A percentile compares a stretch with the other conserved stretches of the same genome.
These are phyloP conservation scores for Hypena proboscidalis DNA, from an alignment of 2,888 invertebrate species.

Conservation along the genomic window DNA sequence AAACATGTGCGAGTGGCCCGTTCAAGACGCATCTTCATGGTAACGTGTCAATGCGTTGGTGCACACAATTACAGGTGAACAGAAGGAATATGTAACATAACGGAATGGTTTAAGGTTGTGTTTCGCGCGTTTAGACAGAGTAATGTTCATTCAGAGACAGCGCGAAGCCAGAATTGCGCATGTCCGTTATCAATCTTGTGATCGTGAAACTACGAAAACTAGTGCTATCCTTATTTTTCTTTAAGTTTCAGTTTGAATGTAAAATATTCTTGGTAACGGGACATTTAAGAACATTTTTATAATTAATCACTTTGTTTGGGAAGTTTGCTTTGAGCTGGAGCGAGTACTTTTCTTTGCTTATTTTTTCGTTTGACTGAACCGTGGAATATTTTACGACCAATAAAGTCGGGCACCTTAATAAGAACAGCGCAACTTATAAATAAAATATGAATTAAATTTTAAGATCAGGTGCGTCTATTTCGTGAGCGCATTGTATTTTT, in stretches of 20 bases:
- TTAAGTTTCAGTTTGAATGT: slow-evolving; percentile 52
- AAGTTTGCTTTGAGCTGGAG: slow-evolving; percentile 28
- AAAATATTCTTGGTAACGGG: slow-evolving; percentile 12
- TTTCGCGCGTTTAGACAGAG: slow-evolving; percentile 46
- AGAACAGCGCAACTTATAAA: slow-evolving; percentile 49
- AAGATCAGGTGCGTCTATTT: slow-evolving; percentile 33
- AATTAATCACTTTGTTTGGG: slow-evolving; percentile 43
- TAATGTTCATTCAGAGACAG: slow-evolving; percentile 61
- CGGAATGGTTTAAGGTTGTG: slow-evolving; percentile 47
- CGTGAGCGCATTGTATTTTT: slow-evolving; percentile 14
- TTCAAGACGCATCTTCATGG: slow-evolving; percentile 66
- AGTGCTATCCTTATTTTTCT: slow-evolving; percentile 76
- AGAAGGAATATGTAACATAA: slow-evolving; percentile 53
- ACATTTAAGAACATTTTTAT: slow-evolving; percentile 21
- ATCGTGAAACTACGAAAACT: slow-evolving; percentile 73
- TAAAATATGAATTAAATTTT: slow-evolving; percentile 50
- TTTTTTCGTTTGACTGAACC: slow-evolving; percentile 36
- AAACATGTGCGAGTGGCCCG: slow-evolving; percentile 52
- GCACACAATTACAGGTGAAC: slow-evolving; percentile 60
- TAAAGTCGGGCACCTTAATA: slow-evolving; percentile 50
- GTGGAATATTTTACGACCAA: slow-evolving; percentile 49
- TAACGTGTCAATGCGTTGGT: slow-evolving; percentile 60
- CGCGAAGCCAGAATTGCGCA: slow-evolving; percentile 67
- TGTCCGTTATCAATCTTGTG: slow-evolving; percentile 71
- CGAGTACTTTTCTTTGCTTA: slow-evolving; percentile 31